Conservation (phyloP, 2,113 vertebrate species). For the Indicator indicator region DNA sequence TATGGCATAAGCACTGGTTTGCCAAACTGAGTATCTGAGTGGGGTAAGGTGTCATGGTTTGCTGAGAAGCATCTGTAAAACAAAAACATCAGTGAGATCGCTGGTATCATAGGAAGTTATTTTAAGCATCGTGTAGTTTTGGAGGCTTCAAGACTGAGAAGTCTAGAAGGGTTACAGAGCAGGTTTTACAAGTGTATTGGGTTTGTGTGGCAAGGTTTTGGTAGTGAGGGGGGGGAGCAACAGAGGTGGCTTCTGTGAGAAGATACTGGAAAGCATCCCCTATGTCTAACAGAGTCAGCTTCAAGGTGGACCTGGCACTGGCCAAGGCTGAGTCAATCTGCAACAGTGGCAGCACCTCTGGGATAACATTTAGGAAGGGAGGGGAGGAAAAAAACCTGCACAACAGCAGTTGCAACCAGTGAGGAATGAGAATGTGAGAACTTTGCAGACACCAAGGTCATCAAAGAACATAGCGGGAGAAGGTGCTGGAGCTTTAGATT, state of each 20-base stretch:
- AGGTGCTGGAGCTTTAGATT: neutral
- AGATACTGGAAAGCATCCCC: neutral
- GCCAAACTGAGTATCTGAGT: neutral
- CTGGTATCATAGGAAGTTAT: accelerated
- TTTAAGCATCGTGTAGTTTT: neutral
- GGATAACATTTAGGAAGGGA: neutral
- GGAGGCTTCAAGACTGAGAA: neutral
- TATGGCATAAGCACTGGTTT: neutral
- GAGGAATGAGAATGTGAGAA: neutral
- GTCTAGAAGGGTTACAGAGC: neutral
- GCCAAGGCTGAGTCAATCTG: too few relatives aligned
- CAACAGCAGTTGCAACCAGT: neutral
- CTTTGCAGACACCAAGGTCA: neutral
- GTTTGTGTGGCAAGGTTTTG: neutral
- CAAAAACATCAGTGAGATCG: neutral
- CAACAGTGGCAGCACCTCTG: neutral
- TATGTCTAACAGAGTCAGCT: neutral
- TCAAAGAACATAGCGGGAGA: neutral
- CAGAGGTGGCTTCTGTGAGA: neutral
- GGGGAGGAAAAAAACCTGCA: neutral
- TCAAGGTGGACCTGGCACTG: neutral
- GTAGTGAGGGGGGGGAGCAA: too few relatives aligned
- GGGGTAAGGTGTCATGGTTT: neutral
- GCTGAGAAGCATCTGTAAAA: neutral
- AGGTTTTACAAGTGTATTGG: neutral